These are phyloP conservation scores for Abrostola tripartita DNA, from an alignment of 2,888 invertebrate species.

Conservation along the genomic window DNA sequence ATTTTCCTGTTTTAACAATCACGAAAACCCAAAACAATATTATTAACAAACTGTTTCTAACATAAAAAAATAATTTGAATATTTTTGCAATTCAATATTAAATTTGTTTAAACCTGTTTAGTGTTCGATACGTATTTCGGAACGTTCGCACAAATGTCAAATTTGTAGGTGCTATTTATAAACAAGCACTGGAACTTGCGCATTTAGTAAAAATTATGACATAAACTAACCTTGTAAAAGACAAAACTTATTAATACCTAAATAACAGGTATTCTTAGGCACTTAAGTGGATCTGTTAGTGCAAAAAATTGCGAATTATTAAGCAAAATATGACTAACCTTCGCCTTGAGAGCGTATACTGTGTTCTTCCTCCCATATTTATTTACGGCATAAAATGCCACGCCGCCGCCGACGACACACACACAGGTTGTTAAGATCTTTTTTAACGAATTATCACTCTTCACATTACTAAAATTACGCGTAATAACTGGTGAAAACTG, in stretches of 20 bases:
- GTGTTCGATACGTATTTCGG: slow-evolving; percentile 40
- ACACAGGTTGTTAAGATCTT: slow-evolving; percentile 79
- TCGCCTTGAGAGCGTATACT: slow-evolving; percentile 84
- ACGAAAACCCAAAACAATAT: too few relatives aligned
- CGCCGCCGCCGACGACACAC: slow-evolving; percentile 80
- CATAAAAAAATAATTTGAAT: slow-evolving; percentile 3
- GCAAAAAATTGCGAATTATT: slow-evolving; percentile 33
- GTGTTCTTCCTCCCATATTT: slow-evolving; percentile 74
- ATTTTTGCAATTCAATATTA: slow-evolving; percentile 6
- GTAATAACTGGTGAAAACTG: slow-evolving; percentile 70
- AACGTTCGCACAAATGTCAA: slow-evolving; percentile 67
- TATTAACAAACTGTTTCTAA: not conserved
- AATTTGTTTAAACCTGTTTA: slow-evolving; percentile 18
- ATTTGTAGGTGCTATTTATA: slow-evolving; percentile 69
- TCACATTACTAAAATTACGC: slow-evolving; percentile 75
- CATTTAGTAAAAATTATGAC: slow-evolving; percentile 60
- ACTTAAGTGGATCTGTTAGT: slow-evolving; percentile 12
- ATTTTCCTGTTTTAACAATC: not conserved
- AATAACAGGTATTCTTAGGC: not conserved
- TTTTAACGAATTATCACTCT: slow-evolving; percentile 68
- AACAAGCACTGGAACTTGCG: slow-evolving; percentile 66
- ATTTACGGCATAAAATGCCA: slow-evolving; percentile 77
- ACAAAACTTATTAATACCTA: not conserved
- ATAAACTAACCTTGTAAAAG: slow-evolving; percentile 45
- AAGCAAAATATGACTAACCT: slow-evolving; percentile 72